These are phyloP conservation scores for Cephalopachus bancanus DNA, from an alignment of 2,797 vertebrate species.

Conservation along the genomic window DNA sequence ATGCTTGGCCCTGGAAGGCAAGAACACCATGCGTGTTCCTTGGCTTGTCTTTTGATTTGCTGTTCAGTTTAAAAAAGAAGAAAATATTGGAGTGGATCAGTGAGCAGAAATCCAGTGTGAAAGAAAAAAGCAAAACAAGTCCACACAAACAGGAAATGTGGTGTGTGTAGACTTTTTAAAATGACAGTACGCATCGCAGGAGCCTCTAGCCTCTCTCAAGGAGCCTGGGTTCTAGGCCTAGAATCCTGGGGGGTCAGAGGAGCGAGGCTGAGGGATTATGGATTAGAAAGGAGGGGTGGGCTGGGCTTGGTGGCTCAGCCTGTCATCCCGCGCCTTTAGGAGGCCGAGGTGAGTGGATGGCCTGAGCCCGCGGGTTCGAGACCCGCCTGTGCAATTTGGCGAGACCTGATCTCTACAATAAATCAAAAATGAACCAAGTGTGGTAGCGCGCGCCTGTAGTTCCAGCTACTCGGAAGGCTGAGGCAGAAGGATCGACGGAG, in stretches of 20 bases:
- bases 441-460: too few relatives aligned
- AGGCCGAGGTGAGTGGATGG: too few relatives aligned
- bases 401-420: too few relatives aligned
- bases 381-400: too few relatives aligned
- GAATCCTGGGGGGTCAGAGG: background rate
- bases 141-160: slow-evolving; percentile 49
- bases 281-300: background rate
- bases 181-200: fast-evolving
- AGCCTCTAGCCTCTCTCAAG: fast-evolving
- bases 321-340: too few relatives aligned
- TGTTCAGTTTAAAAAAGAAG: background rate
- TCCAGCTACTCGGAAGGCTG: too few relatives aligned
- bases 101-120: slow-evolving; percentile 54
- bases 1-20: background rate
- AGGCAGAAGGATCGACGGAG: too few relatives aligned
- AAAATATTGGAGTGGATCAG: background rate
- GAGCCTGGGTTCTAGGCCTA: background rate
- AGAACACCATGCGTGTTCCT: background rate
- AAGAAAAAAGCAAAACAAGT: background rate
- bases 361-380: too few relatives aligned
- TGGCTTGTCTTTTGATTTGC: background rate
- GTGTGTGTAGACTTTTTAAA: background rate
- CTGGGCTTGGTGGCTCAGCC: too few relatives aligned
- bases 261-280: background rate
- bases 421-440: too few relatives aligned